Conservation (phyloP, 2,797 vertebrate species). For the Todus mexicanus region DNA sequence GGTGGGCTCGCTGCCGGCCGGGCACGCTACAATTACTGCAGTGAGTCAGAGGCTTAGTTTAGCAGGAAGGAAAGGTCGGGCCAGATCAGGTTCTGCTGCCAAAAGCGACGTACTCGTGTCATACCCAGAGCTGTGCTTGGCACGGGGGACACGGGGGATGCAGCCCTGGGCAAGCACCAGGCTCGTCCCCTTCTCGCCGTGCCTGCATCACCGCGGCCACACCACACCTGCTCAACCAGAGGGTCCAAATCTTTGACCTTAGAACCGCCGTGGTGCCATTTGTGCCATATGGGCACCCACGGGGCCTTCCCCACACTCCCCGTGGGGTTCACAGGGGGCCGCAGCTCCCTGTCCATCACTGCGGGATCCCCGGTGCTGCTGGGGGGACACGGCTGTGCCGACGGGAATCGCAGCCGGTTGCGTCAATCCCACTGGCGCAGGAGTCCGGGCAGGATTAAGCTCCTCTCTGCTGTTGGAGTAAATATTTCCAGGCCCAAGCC, state of each 20-base stretch:
- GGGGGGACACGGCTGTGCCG: accelerated
- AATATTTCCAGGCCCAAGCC: neutral
- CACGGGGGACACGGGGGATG: neutral
- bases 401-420: accelerated
- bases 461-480: neutral
- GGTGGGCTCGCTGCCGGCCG: neutral
- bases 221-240: neutral
- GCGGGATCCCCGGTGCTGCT: accelerated
- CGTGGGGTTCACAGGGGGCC: neutral
- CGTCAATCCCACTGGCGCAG: neutral
- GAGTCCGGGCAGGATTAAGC: neutral
- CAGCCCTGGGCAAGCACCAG: neutral
- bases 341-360: neutral
- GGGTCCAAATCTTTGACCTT: too few relatives aligned
- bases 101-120: neutral
- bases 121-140: neutral
- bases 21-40: neutral
- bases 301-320: neutral
- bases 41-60: neutral
- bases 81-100: neutral
- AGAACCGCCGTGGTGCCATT: accelerated
- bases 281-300: neutral
- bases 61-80: neutral
- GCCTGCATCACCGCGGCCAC: neutral
- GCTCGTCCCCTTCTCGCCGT: accelerated